These are phyloP conservation scores for Capitulum mitella DNA, from an alignment of 2,888 invertebrate genomes.

Conservation along the genomic window DNA sequence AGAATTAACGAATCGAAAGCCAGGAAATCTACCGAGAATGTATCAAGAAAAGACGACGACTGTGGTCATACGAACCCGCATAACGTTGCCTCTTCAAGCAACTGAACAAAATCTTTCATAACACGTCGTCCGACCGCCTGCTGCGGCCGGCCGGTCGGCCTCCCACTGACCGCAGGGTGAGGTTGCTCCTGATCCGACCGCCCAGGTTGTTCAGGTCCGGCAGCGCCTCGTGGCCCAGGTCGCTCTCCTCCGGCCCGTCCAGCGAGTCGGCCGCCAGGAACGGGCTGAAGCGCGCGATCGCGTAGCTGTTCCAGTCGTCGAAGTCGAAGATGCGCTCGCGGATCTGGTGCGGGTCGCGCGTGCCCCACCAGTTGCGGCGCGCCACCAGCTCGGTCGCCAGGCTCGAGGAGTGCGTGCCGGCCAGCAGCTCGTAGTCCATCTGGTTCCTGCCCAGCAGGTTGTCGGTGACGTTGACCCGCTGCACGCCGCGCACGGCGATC, in stretches of 20 bases:
- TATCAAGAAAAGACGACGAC: too few species aligned
- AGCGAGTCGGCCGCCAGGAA: constrained; percentile 58
- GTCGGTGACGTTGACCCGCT: constrained; percentile 80
- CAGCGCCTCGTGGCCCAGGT: constrained; percentile 51
- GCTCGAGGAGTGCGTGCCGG: constrained; percentile 75
- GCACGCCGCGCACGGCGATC: constrained; percentile 86
- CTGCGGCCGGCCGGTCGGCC: not conserved
- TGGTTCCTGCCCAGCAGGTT: constrained; percentile 78
- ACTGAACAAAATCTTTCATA: too few species aligned
- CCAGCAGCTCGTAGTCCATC: constrained; percentile 78
- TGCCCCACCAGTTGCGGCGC: constrained; percentile 95
- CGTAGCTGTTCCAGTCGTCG: constrained; percentile 98
- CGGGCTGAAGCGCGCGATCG: constrained; percentile 82
- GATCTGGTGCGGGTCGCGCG: constrained; percentile 62
- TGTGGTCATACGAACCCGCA: too few species aligned
- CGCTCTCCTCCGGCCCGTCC: constrained; percentile 53
- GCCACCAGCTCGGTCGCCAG: constrained; percentile 81
- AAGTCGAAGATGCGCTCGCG: constrained; percentile 87
- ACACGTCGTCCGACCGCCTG: too few species aligned
- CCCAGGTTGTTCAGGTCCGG: constrained; percentile 57
- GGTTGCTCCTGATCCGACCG: constrained; percentile 63
- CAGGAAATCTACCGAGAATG: too few species aligned
- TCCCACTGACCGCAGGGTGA: constrained; percentile 52
- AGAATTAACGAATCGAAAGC: too few species aligned
- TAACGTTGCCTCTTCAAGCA: too few species aligned